Evolutionary conservation across 2,888 invertebrate species (phyloP).

Genomic region (Dascillus cervinus): DNA sequence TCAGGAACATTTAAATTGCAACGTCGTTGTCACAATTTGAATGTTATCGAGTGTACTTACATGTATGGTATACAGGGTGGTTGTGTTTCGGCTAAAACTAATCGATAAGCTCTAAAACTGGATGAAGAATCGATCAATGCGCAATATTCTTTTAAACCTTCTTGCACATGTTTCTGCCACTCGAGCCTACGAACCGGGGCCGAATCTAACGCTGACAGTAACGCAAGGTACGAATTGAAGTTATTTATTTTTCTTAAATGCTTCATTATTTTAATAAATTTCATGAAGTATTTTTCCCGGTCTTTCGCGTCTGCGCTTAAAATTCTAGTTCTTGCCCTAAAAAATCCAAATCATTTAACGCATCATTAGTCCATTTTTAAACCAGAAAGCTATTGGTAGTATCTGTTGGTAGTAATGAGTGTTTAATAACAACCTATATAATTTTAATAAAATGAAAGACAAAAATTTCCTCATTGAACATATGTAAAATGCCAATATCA

Average conservation of each 20-base stretch:
- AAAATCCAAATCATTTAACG: too few relatives aligned
- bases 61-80: slow-evolving; percentile 99
- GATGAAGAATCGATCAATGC: slow-evolving; percentile 96
- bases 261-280: slow-evolving; percentile 98
- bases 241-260: slow-evolving; percentile 95
- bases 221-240: slow-evolving; percentile 95
- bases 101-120: slow-evolving; percentile 94
- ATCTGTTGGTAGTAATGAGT: too few relatives aligned
- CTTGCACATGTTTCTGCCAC: slow-evolving; percentile 86
- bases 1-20: too few relatives aligned
- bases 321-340: slow-evolving; percentile 82
- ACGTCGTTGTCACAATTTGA: too few relatives aligned
- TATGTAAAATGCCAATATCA: too few relatives aligned
- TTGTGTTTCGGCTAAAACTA: slow-evolving; percentile 86
- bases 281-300: slow-evolving; percentile 87
- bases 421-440: too few relatives aligned
- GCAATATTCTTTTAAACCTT: slow-evolving; percentile 90
- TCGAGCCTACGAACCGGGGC: slow-evolving; percentile 89
- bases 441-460: too few relatives aligned
- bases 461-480: too few relatives aligned
- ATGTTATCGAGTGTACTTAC: slow-evolving; percentile 66
- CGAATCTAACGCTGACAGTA: slow-evolving; percentile 93
- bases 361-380: too few relatives aligned
- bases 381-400: too few relatives aligned
- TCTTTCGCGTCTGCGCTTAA: slow-evolving; percentile 92